Conservation (phyloP, 2,113 vertebrate species). For the Pogonocichla stellata region DNA sequence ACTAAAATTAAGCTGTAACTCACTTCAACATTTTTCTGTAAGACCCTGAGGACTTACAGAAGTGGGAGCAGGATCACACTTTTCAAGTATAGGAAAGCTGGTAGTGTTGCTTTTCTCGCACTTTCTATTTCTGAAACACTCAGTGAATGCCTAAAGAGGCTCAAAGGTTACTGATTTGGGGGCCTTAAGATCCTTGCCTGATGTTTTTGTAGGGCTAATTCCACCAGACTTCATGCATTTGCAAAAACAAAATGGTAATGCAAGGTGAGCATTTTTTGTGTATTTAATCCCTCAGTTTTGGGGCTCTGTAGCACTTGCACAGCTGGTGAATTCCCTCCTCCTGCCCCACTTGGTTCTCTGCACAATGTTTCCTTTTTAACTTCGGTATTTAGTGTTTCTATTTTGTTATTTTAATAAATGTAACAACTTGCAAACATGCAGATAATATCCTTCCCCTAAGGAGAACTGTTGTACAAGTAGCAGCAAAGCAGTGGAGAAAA, state of each 20-base stretch:
- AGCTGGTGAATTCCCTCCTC: background rate
- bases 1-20: background rate
- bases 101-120: background rate
- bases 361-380: background rate
- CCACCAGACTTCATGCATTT: background rate
- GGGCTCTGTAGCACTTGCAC: background rate
- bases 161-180: background rate
- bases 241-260: background rate
- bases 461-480: background rate
- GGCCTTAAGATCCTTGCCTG: background rate
- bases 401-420: background rate
- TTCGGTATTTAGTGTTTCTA: background rate
- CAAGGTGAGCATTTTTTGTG: background rate
- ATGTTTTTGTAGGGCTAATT: background rate
- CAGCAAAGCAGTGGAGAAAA: background rate
- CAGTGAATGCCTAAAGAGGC: background rate
- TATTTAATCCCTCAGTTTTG: background rate
- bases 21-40: background rate
- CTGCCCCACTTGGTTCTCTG: background rate
- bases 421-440: background rate
- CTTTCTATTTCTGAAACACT: background rate
- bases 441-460: background rate
- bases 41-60: background rate
- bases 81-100: background rate
- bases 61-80: accelerated